Evolutionary conservation across 1,140 invertebrate species (phyloP), one percentile per base, ranked within the genome.

Genomic region (Drosophila nannoptera): DNA sequence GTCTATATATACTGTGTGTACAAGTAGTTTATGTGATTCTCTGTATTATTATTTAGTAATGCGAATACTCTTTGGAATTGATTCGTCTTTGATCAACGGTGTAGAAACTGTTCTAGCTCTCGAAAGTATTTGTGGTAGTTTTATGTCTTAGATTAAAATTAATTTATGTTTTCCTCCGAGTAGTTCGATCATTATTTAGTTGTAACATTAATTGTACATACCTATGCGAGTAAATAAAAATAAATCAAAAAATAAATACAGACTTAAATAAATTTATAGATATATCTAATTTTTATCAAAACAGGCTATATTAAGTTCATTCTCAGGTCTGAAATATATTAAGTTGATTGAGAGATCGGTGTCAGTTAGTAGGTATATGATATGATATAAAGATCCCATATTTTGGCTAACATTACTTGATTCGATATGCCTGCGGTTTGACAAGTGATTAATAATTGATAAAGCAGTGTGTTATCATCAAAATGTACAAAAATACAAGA

Each of bases 1-100:
- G 50, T 7, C 6, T 74, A 74, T 77, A 70, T 73, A 55, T 67
- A 12, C 12, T 62, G 63, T 73, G 52, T 67, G 31, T 65, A 73
- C 61, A 63, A 60, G 64, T 73, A 68, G 59, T 64, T 64, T 67
- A 66, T 71, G 64, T 86, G 77, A 75, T 86, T 68, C 36, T 75
- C 66, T 82, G 81, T 84, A 84, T 84, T 84, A 84, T 84, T 86
- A 81, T 74, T 78, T 81, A 87, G 60, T 81, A 75, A 80, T 70
- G 63, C 53, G 48, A 70, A 66, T 68, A 68, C 63, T 86, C 62
- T 60, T 74, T 77, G 81, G 77, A 86, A 87, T 81, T 87, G 82
- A 84, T 70, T 70, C 38, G 50, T 67, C 61, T 35, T 55, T 56
- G 50, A 52, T 14, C 59, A 70, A 42, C 31, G 49, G 59, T 66